Evolutionary conservation across 2,113 vertebrate genomes (phyloP).

Genomic region (Menidia beryllina): DNA sequence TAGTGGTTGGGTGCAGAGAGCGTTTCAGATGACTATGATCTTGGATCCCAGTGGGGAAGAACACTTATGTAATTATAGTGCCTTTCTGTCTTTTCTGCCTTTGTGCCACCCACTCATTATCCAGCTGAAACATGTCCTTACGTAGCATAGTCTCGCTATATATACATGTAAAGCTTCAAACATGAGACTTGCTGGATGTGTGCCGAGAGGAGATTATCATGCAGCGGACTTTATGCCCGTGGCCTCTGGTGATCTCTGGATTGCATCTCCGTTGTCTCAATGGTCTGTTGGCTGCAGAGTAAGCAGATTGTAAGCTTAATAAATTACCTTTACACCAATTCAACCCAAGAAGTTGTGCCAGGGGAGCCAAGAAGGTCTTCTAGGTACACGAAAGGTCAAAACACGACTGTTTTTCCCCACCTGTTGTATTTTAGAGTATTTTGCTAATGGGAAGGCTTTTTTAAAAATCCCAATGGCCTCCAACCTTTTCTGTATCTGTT

Average conservation of each 20-base stretch:
- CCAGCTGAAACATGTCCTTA: slow-evolving; percentile 71
- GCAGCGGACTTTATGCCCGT: slow-evolving; percentile 21
- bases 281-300: slow-evolving; percentile 18
- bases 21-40: slow-evolving; percentile 77
- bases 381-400: slow-evolving; percentile 8
- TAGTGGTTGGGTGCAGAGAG: slow-evolving; percentile 64
- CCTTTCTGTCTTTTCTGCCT: slow-evolving; percentile 70
- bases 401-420: slow-evolving; percentile 16
- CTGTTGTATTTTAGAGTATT: slow-evolving; percentile 35
- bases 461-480: slow-evolving; percentile 30
- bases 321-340: slow-evolving; percentile 34
- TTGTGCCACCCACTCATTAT: slow-evolving; percentile 81
- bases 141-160: slow-evolving; percentile 67
- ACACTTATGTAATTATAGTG: slow-evolving; percentile 79
- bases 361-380: neutral
- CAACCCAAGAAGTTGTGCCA: neutral
- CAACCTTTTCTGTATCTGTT: slow-evolving; percentile 63
- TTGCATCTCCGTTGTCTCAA: slow-evolving; percentile 3
- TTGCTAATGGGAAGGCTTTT: slow-evolving; percentile 28
- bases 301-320: slow-evolving; percentile 43
- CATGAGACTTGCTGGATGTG: slow-evolving; percentile 29
- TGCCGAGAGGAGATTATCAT: slow-evolving; percentile 30
- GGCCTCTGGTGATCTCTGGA: slow-evolving; percentile 37
- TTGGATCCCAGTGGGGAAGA: slow-evolving; percentile 46
- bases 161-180: slow-evolving; percentile 63